Evolutionary conservation across 2,797 vertebrate species (phyloP).

Genomic region (Myotis planiceps): DNA sequence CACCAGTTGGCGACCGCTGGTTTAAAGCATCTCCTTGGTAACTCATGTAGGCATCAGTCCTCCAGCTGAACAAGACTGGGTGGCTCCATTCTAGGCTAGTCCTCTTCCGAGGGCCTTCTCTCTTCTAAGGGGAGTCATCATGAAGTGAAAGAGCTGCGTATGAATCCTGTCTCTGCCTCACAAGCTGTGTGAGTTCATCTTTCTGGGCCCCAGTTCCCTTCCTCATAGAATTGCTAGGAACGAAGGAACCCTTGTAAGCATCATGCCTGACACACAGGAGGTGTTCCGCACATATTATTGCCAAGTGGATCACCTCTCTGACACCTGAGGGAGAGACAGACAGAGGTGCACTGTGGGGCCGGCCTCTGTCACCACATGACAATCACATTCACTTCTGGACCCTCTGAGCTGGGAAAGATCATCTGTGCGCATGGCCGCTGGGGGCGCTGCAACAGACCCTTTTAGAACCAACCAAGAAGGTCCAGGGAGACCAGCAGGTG

Average conservation of each 20-base stretch:
- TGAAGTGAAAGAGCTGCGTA: neutral
- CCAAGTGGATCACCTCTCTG: neutral
- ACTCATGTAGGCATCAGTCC: neutral
- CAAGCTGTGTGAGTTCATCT: neutral
- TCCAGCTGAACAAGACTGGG: neutral
- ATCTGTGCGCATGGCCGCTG: neutral
- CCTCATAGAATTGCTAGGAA: neutral
- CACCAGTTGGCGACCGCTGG: no score
- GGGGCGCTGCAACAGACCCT: neutral
- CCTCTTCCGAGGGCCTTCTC: neutral
- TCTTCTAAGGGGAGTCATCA: neutral
- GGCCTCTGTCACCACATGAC: neutral
- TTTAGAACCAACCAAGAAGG: neutral
- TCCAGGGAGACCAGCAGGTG: conserved; percentile 56
- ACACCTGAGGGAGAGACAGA: neutral
- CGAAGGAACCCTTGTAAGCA: neutral
- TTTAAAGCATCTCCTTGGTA: neutral
- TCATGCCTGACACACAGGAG: neutral
- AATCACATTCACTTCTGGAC: neutral
- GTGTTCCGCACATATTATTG: neutral
- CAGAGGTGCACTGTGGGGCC: neutral
- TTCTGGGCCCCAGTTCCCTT: neutral
- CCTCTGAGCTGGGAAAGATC: neutral
- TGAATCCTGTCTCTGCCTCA: neutral
- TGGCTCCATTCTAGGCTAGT: neutral